Conservation (phyloP, 1,140 invertebrate species). For the Melipona quadrifasciata region DNA sequence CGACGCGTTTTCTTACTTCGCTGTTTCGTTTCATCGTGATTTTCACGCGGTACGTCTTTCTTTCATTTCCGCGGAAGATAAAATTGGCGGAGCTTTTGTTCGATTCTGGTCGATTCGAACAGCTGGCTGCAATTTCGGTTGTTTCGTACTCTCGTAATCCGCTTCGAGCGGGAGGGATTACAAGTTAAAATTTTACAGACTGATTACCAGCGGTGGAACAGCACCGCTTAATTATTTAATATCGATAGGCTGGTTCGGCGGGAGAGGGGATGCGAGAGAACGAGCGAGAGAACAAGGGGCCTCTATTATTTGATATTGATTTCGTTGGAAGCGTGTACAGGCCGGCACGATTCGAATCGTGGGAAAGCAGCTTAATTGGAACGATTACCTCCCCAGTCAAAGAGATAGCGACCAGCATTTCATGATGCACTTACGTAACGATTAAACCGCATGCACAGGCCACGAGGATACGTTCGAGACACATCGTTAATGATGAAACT, state of each 20-base stretch:
- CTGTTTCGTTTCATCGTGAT: background rate
- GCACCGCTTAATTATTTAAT: conserved; percentile 52
- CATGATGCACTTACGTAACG: conserved; percentile 64
- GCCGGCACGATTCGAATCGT: conserved; percentile 42
- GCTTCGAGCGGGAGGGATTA: conserved; percentile 39
- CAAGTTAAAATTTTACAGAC: conserved; percentile 53
- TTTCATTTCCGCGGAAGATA: background rate
- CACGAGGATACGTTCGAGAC: conserved; percentile 44
- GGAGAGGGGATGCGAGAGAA: too few species aligned
- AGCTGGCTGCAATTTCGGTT: conserved; percentile 40
- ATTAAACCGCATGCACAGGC: conserved; percentile 51
- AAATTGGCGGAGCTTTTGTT: conserved; percentile 28
- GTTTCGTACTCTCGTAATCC: conserved; percentile 38
- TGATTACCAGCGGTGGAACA: conserved; percentile 42
- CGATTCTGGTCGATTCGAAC: background rate
- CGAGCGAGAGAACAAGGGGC: background rate
- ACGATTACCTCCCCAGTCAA: conserved; percentile 64
- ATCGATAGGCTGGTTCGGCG: conserved; percentile 24
- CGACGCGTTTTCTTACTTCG: background rate
- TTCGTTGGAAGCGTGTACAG: conserved; percentile 24
- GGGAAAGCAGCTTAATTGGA: conserved; percentile 66
- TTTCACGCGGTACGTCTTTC: background rate
- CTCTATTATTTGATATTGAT: conserved; percentile 59
- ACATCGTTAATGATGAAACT: conserved; percentile 62
- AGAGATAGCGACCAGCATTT: conserved; percentile 69